Evolutionary conservation across 1,140 invertebrate species (phyloP).

Genomic region (Hylaeus volcanicus): DNA sequence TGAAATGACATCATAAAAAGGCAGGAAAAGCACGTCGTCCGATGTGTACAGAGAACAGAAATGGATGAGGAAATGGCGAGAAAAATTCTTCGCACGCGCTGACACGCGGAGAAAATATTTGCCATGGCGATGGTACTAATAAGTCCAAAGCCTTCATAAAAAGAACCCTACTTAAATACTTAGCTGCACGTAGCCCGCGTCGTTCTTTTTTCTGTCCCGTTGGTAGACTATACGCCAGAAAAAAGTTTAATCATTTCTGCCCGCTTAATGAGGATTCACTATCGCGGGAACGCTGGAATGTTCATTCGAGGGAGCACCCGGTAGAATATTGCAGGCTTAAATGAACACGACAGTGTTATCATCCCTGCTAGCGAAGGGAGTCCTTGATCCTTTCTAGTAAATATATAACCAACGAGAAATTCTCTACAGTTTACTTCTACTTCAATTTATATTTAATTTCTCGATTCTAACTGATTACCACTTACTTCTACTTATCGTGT

Average conservation of each 20-base stretch:
- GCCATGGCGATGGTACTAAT: slow-evolving; percentile 45
- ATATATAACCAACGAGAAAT: not conserved
- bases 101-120: slow-evolving; percentile 49
- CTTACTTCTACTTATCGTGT: no score
- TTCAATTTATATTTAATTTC: no score
- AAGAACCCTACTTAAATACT: slow-evolving; percentile 58
- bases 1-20: not conserved
- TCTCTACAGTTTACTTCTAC: not conserved
- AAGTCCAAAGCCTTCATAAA: slow-evolving; percentile 59
- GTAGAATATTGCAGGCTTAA: not conserved
- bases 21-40: not conserved
- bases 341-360: not conserved
- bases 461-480: no score
- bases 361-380: not conserved
- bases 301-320: not conserved
- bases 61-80: slow-evolving; percentile 4
- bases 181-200: slow-evolving; percentile 8
- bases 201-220: slow-evolving; percentile 6
- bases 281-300: not conserved
- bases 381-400: not conserved
- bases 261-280: not conserved
- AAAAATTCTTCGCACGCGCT: slow-evolving; percentile 31
- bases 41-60: not conserved
- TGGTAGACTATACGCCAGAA: slow-evolving; percentile 2
- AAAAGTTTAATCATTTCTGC: slow-evolving; percentile 49